A percentile compares a stretch with the other conserved stretches of the same genome.
phyloP scores from a whole-genome alignment of 37 sponge, comb jelly and placozoan species.

The Bolinopsis microptera region DNA sequence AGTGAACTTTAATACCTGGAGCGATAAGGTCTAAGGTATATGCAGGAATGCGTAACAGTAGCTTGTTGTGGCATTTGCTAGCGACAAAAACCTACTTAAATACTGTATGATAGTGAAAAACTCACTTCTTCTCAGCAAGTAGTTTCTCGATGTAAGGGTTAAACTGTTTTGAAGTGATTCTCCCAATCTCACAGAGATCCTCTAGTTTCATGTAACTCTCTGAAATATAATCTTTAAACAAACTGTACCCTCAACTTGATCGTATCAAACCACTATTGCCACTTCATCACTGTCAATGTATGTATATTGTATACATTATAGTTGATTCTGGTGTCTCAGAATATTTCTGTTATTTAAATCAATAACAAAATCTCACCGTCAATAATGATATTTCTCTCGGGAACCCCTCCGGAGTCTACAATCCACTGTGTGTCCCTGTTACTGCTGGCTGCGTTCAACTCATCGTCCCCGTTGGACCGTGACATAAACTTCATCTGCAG shows the following conservation, averaged over 20 bases:
- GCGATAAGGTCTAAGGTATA: too few relatives aligned
- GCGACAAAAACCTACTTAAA: too few relatives aligned
- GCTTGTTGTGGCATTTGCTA: too few relatives aligned
- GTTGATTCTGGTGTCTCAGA: too few relatives aligned
- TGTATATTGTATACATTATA: too few relatives aligned
- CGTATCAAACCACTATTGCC: too few relatives aligned
- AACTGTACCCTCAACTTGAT: too few relatives aligned
- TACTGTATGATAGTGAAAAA: too few relatives aligned
- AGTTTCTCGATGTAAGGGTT: constrained; percentile 60
- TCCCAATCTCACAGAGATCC: constrained; percentile 46
- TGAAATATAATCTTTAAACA: neutral
- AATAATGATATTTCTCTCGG: neutral
- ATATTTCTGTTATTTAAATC: too few relatives aligned
- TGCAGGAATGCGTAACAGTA: too few relatives aligned
- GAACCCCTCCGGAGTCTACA: neutral
- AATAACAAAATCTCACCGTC: neutral
- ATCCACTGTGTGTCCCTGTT: constrained; percentile 46
- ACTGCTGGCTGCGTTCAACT: neutral
- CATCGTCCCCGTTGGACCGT: neutral
- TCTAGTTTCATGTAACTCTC: constrained; percentile 47
- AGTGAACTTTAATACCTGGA: too few relatives aligned
- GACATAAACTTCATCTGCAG: constrained; percentile 62
- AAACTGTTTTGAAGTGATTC: constrained; percentile 38
- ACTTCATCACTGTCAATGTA: too few relatives aligned
- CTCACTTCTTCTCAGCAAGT: constrained; percentile 37